phyloP scores from a whole-genome alignment of 2,888 invertebrate species.

The Podabrus alpinus region DNA sequence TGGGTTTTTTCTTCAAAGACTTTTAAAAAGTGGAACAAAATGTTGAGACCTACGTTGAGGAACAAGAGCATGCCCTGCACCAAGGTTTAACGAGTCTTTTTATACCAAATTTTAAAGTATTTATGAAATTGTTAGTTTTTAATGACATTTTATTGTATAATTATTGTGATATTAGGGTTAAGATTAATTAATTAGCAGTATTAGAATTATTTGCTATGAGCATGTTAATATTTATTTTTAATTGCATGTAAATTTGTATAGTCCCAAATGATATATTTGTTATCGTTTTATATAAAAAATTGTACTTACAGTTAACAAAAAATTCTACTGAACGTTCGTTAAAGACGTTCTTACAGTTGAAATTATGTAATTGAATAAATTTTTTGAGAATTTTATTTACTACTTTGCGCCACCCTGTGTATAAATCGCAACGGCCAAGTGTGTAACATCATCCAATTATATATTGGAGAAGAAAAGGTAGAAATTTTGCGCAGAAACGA shows the following conservation, averaged over 20 bases:
- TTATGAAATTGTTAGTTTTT: not conserved
- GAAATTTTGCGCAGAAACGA: too few relatives aligned
- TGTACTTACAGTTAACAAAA: not conserved
- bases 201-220: not conserved
- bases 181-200: not conserved
- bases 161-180: constrained; percentile 2
- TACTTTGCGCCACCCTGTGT: too few relatives aligned
- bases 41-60: constrained; percentile 40
- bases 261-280: not conserved
- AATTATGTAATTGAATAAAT: not conserved
- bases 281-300: not conserved
- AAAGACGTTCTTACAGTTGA: not conserved
- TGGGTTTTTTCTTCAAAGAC: constrained; percentile 52
- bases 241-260: not conserved
- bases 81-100: constrained; percentile 36
- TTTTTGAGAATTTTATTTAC: not conserved
- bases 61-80: constrained; percentile 40
- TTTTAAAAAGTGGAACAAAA: constrained; percentile 47
- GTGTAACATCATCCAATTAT: too few relatives aligned
- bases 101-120: not conserved
- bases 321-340: not conserved
- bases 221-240: constrained; percentile 1
- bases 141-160: not conserved
- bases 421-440: too few relatives aligned
- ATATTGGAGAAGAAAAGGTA: too few relatives aligned